Evolutionary conservation across 2,797 vertebrate genomes (phyloP).

Genomic region (Cryptoprocta ferox): DNA sequence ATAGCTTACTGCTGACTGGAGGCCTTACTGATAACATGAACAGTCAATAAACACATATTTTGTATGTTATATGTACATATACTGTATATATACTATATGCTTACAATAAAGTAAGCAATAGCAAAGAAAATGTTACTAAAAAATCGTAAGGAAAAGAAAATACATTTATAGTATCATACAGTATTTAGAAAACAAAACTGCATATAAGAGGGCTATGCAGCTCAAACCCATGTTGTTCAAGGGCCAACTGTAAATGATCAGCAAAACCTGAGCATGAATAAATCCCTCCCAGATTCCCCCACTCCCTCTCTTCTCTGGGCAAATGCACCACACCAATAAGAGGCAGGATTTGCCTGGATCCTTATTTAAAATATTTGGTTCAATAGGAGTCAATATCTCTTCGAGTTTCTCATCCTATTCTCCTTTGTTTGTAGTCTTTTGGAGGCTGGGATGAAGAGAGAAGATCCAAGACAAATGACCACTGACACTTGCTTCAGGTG

Average conservation of each 20-base stretch:
- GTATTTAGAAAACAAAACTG: not conserved
- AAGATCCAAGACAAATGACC: not conserved
- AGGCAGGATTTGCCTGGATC: not conserved
- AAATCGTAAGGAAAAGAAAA: not conserved
- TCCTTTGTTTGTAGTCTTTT: not conserved
- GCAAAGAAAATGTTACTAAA: not conserved
- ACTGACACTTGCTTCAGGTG: not conserved
- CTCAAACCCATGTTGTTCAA: not conserved
- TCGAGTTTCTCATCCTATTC: not conserved
- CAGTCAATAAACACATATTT: not conserved
- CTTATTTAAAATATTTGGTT: conserved; percentile 28
- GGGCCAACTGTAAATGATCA: not conserved
- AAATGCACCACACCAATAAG: not conserved
- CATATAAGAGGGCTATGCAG: not conserved
- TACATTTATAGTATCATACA: not conserved
- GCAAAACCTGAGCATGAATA: not conserved
- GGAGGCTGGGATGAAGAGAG: not conserved
- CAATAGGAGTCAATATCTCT: not conserved
- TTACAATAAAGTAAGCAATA: not conserved
- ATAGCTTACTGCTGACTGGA: not conserved
- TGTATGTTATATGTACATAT: not conserved
- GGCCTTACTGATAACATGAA: not conserved
- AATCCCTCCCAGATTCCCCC: not conserved
- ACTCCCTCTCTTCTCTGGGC: not conserved
- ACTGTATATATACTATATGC: not conserved